A percentile compares a stretch with the other conserved stretches of the same genome.
These are phyloP conservation scores for Sparus aurata DNA, from an alignment of 2,797 vertebrate species.

Conservation along the genomic window DNA sequence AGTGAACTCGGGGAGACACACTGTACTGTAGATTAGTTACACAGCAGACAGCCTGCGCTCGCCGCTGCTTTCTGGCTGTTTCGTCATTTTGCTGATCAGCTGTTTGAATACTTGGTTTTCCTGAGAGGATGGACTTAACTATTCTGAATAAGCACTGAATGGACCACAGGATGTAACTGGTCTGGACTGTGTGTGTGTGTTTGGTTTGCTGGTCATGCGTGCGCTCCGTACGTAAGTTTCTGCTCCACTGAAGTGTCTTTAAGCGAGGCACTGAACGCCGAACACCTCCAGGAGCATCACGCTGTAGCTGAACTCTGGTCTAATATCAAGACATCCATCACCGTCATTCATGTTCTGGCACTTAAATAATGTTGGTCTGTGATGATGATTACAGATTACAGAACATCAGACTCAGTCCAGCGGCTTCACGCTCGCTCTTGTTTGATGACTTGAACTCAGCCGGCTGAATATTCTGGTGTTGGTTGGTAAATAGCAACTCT, in stretches of 20 bases:
- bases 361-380: slow-evolving; percentile 5
- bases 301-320: neutral
- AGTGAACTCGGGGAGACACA: slow-evolving; percentile 31
- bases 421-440: neutral
- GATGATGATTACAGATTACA: slow-evolving; percentile 9
- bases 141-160: slow-evolving; percentile 22
- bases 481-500: neutral
- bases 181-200: slow-evolving; percentile 26
- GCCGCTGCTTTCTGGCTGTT: slow-evolving; percentile 66
- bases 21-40: slow-evolving; percentile 46
- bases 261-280: slow-evolving; percentile 4
- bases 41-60: slow-evolving; percentile 47
- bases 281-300: neutral
- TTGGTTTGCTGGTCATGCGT: slow-evolving; percentile 1
- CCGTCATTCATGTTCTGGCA: neutral
- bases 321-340: neutral
- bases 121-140: slow-evolving; percentile 37
- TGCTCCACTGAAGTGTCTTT: neutral
- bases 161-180: slow-evolving; percentile 1
- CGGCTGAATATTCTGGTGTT: neutral
- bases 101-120: slow-evolving; percentile 58
- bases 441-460: slow-evolving; percentile 8
- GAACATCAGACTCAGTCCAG: slow-evolving; percentile 13
- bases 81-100: slow-evolving; percentile 80
- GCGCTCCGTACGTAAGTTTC: slow-evolving; percentile 4